A percentile compares a stretch with the other conserved stretches of the same genome.
These are phyloP conservation scores for Hirtodrosophila alboralis DNA, from an alignment of 2,888 invertebrate genomes.

Conservation along the genomic window DNA sequence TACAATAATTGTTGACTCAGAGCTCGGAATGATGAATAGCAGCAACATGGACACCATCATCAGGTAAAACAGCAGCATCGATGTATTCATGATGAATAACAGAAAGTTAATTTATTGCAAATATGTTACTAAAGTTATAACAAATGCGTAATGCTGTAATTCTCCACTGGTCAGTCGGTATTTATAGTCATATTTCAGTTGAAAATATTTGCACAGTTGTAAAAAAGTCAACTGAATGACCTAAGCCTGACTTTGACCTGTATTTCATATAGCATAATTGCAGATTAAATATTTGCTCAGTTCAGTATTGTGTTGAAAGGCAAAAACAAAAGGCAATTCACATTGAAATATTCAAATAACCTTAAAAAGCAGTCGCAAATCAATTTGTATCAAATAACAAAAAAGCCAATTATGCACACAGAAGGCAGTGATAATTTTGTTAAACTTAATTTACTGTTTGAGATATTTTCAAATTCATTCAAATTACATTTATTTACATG, in stretches of 20 bases:
- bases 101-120: not conserved
- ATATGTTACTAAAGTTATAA: not conserved
- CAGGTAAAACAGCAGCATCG: conserved; percentile 17
- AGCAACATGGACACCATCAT: conserved; percentile 41
- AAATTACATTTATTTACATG: conserved; percentile 45
- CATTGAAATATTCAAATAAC: not conserved
- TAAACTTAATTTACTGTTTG: conserved; percentile 30
- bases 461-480: conserved; percentile 20
- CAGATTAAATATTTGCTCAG: conserved; percentile 22
- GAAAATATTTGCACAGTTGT: conserved; percentile 45
- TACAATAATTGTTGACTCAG: conserved; percentile 45
- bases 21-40: conserved; percentile 18
- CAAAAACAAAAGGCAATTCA: not conserved
- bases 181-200: conserved; percentile 16
- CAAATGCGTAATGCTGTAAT: conserved; percentile 11
- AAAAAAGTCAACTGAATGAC: no score
- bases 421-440: conserved; percentile 31
- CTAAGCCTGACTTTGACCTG: conserved; percentile 66
- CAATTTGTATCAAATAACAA: conserved; percentile 11
- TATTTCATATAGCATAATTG: conserved; percentile 23
- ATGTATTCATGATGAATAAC: conserved; percentile 39
- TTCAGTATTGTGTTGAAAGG: conserved; percentile 8
- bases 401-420: conserved; percentile 32
- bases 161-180: conserved; percentile 1
- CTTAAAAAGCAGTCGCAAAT: not conserved